These are phyloP conservation scores for Tamandua tetradactyla DNA, from an alignment of 2,797 vertebrate genomes.

Conservation along the genomic window DNA sequence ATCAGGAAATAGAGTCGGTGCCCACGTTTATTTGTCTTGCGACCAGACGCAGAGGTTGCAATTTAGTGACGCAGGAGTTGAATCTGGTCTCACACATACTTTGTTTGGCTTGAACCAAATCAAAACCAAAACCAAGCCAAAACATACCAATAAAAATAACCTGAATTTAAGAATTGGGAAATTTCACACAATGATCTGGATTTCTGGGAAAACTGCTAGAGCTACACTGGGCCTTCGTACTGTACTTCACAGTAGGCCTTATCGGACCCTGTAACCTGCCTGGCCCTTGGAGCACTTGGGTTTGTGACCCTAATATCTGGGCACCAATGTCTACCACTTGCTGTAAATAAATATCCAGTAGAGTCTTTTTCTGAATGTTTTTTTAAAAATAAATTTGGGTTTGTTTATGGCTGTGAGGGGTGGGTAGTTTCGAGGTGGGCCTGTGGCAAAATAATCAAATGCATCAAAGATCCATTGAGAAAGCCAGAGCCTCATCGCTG, in stretches of 20 bases:
- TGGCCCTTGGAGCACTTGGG: background rate
- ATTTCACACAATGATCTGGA: background rate
- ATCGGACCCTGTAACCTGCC: background rate
- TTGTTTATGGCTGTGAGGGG: background rate
- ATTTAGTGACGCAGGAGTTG: background rate
- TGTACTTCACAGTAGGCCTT: background rate
- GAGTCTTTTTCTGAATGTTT: background rate
- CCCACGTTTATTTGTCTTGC: background rate
- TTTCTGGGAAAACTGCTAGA: background rate
- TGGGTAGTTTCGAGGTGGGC: background rate
- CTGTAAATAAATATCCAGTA: background rate
- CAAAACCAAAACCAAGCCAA: background rate
- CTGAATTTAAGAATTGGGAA: background rate
- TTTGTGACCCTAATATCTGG: background rate
- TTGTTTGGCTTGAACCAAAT: background rate
- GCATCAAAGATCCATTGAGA: background rate
- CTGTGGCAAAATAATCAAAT: background rate
- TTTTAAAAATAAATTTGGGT: background rate
- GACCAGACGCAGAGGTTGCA: background rate
- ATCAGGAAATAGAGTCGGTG: no score
- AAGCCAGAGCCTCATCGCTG: background rate
- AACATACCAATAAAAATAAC: background rate
- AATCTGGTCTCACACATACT: background rate
- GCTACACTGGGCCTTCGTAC: background rate
- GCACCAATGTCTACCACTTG: background rate